Conservation (phyloP, 2,888 invertebrate species). For the Abscondita cerata region DNA sequence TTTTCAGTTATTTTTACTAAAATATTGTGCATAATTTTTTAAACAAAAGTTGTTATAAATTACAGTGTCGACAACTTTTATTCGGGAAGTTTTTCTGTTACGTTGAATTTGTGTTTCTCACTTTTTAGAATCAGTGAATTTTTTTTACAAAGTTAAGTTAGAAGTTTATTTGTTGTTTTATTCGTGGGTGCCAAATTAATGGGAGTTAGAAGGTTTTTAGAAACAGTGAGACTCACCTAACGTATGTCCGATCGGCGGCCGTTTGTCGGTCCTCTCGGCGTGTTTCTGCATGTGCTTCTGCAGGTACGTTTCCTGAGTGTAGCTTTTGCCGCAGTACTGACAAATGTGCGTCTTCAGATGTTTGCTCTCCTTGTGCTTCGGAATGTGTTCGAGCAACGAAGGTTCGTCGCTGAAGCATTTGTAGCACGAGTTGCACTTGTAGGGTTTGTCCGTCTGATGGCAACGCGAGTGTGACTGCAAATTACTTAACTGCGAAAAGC, state of each 20-base stretch:
- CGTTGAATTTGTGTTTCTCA: no score
- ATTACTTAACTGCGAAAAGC: slow-evolving; percentile 97
- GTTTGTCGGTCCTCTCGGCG: slow-evolving; percentile 89
- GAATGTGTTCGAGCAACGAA: slow-evolving; percentile 97
- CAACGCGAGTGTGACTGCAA: slow-evolving; percentile 99
- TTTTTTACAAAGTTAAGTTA: no score
- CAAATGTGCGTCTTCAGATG: slow-evolving; percentile 99
- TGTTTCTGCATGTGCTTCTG: slow-evolving; percentile 99
- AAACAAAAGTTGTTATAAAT: no score
- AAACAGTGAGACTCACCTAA: slow-evolving; percentile 54
- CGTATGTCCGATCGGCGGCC: slow-evolving; percentile 80
- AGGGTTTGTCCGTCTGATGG: slow-evolving; percentile 99
- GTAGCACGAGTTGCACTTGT: slow-evolving; percentile 99
- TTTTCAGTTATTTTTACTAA: no score
- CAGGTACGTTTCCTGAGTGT: slow-evolving; percentile 99
- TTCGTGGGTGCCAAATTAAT: no score
- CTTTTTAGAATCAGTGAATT: no score
- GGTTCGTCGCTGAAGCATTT: slow-evolving; percentile 99
- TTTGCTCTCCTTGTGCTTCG: slow-evolving; percentile 99
- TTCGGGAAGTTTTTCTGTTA: no score
- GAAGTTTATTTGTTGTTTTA: no score
- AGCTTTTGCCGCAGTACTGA: slow-evolving; percentile 99
- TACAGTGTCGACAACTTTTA: no score
- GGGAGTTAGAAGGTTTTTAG: no score
- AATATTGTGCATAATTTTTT: no score